Evolutionary conservation across 2,113 vertebrate genomes (phyloP).

Genomic region (Vidua chalybeata): DNA sequence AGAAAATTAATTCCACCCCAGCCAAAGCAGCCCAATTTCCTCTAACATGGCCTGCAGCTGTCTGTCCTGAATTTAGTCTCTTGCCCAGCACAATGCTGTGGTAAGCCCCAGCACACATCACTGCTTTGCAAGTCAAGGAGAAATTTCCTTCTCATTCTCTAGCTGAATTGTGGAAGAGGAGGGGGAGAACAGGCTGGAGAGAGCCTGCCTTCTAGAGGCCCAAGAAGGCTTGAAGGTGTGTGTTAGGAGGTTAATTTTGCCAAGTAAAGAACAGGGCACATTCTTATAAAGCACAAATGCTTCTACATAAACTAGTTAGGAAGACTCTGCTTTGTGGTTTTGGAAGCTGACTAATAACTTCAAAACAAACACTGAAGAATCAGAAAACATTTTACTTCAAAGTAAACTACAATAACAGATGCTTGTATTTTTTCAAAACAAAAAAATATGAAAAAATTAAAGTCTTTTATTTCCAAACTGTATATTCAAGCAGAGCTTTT

Average conservation of each 20-base stretch:
- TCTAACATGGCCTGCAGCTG: background rate
- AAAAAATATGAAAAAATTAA: background rate
- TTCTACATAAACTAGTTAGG: background rate
- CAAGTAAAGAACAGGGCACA: background rate
- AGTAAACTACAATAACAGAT: background rate
- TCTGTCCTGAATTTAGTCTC: fast-evolving
- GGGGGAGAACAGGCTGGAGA: background rate
- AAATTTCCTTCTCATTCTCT: background rate
- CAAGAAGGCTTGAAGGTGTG: background rate
- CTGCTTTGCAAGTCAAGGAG: background rate
- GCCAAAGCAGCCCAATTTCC: background rate
- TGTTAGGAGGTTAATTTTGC: background rate
- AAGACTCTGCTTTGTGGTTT: background rate
- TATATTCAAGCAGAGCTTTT: background rate
- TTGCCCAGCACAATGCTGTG: fast-evolving
- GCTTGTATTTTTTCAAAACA: background rate
- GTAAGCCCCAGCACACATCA: background rate
- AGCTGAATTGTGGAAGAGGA: background rate
- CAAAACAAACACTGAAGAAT: background rate
- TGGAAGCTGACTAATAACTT: background rate
- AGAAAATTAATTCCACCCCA: background rate
- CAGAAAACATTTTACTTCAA: background rate
- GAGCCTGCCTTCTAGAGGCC: background rate
- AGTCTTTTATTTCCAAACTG: background rate
- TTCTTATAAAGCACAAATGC: background rate